Percentiles rank a stretch among this genome's conserved stretches.
These are phyloP conservation scores for Orius insidiosus DNA, from an alignment of 1,140 invertebrate species.

Conservation along the genomic window DNA sequence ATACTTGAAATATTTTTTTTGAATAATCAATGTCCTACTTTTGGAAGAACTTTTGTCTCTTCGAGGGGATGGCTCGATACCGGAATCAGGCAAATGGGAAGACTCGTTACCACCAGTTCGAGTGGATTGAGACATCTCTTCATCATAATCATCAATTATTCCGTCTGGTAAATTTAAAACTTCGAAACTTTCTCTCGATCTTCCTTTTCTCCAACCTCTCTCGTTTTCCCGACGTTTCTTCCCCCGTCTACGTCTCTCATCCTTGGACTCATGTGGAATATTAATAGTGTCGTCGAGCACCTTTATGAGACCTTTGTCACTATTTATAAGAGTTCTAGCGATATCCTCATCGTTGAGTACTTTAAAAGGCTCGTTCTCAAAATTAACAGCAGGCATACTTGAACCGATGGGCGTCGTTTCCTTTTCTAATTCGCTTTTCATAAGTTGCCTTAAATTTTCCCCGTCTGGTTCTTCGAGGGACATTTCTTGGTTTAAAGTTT, in stretches of 20 bases:
- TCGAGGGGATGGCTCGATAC: conserved; percentile 20
- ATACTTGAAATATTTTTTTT: conserved; percentile 2
- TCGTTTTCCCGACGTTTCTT: conserved; percentile 2
- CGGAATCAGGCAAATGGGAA: conserved; percentile 17
- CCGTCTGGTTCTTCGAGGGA: neutral
- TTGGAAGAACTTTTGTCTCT: neutral
- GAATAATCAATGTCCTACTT: neutral
- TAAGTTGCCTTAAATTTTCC: too few relatives aligned
- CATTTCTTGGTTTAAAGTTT: conserved; percentile 3
- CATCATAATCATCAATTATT: conserved; percentile 4
- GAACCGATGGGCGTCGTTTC: too few relatives aligned
- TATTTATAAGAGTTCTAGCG: neutral
- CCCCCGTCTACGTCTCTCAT: conserved; percentile 6
- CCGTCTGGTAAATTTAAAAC: conserved; percentile 18
- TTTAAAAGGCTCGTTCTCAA: too few relatives aligned
- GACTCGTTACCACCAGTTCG: conserved; percentile 1
- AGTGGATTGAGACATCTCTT: conserved; percentile 1
- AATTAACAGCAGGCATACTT: too few relatives aligned
- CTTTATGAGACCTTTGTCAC: conserved; percentile 1
- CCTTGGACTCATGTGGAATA: neutral
- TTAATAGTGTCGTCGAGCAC: neutral
- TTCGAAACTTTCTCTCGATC: conserved; percentile 10
- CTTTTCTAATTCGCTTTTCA: too few relatives aligned
- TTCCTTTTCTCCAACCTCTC: conserved; percentile 9
- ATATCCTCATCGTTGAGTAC: too few relatives aligned